Evolutionary conservation across 2,113 vertebrate species (phyloP).

Genomic region (Bagarius yarrelli): DNA sequence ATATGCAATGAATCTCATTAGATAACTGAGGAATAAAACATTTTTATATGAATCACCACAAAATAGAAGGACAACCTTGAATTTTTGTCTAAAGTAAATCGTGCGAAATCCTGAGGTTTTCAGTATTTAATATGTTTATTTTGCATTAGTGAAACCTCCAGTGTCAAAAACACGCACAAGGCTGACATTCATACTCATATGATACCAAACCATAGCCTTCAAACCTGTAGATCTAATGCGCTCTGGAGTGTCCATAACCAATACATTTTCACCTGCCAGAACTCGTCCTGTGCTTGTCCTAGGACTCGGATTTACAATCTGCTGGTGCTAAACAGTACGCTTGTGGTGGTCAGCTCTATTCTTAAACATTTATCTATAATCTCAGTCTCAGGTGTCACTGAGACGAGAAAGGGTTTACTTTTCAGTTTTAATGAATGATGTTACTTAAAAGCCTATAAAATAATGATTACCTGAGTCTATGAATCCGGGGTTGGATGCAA

Average conservation of each 20-base stretch:
- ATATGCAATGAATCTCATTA: too few relatives aligned
- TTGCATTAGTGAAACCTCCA: too few relatives aligned
- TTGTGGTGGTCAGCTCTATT: neutral
- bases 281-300: neutral
- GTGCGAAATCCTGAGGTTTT: too few relatives aligned
- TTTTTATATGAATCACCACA: too few relatives aligned
- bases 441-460: neutral
- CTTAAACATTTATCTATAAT: neutral
- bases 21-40: too few relatives aligned
- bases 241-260: neutral
- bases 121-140: too few relatives aligned
- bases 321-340: neutral
- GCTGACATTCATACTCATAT: neutral
- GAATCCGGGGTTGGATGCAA: constrained; percentile 57
- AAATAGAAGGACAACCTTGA: too few relatives aligned
- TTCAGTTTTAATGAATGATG: neutral
- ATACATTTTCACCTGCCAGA: neutral
- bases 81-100: too few relatives aligned
- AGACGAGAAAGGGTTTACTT: neutral
- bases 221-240: neutral
- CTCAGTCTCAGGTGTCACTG: neutral
- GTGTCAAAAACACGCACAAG: neutral
- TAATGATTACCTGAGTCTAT: constrained; percentile 64
- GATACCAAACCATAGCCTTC: neutral
- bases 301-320: neutral